Base-by-base conservation (phyloP, 2,888 invertebrate species). In the Keiferia lycopersicella region DNA sequence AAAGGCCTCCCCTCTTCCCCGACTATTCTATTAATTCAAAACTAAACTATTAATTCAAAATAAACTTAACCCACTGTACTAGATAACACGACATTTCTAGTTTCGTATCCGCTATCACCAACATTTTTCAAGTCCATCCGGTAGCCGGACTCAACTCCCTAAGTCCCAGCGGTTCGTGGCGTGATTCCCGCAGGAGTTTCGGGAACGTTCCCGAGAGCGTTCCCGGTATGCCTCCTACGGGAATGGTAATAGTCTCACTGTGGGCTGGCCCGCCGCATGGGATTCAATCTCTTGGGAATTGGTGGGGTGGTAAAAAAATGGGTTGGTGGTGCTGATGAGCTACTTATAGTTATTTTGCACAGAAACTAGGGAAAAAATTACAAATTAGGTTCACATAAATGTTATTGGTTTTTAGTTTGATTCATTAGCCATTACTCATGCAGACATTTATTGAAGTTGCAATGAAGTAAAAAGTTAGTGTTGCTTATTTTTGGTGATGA, bases 261-360 rank as follows among this genome's bases (percentile, higher is more conserved):
- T 71, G 84, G 82, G 81, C 78, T 79, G 73, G 69, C 66, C 63
- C 75, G 84, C 77, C 89, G 82, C 88, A 74, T 81, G 91, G 91
- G 91, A 91, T 90, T 91, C 89, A 91, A 91, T 91, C 91, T 91
- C 91, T 81, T 71, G 91, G 91, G 91, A 91, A 91, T 91, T 91
- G 69, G 71, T 74, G 71, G 71, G 71, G 75, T 73, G 66, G 75
- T 79, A 86, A 89, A 91, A 89, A 87, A 89, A 87, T 78, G 34
- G 58, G 26, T 57, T n/a, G 57, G 22, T 57, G 26, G 26, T 57
- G 16, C 48, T 8, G 2, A 18, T 7, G 1, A 10, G 34, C 8
- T 34, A 34, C 1, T 34, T 8, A 34, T n/a, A n/a, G n/a, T 4
- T 34, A 34, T 34, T 34, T 34, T 34, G 34, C 34, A 34, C 34